Evolutionary conservation across 2,113 vertebrate species (phyloP), one percentile per base, ranked within the genome.

Genomic region (Miniopterus natalensis): DNA sequence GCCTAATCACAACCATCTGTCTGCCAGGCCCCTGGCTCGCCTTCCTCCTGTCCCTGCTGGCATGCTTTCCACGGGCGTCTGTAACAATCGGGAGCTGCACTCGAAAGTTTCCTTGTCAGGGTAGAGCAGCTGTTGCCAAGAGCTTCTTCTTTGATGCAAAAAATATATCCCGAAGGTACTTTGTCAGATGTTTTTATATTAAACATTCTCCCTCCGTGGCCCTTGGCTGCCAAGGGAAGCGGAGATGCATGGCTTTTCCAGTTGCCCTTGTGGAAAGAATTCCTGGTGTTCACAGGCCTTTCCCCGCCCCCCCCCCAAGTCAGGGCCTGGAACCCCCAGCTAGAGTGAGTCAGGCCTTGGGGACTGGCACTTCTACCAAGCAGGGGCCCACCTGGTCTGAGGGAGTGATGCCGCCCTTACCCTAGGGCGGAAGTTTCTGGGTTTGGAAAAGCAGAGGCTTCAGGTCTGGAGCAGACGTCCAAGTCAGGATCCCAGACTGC

Each of bases 151-250:
- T 98, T 97, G 97, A 98, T 98, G 97, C 96, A 98, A 97, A 98
- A 98, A 98, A 95, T 97, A 98, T 96, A 98, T 98, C 98, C 98
- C 97, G 98, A 97, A 98, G 98, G 98, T 97, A 96, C 98, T 98
- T 98, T 97, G 98, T 98, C 98, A 98, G 97, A 98, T 98, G 97
- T 98, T 98, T 98, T 98, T 96, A 96, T 95, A 98, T 97, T 95
- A 98, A 98, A 98, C 97, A 97, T 98, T 97, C 98, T 98, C 88
- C 95, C 91, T 97, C 96, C 85, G 0, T 96, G 78, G 90, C 92
- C 97, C 59, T 51, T 49, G 88, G 97, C 97, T 81, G 95, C 98
- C 97, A 96, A 0, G 96, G 97, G 98, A 97, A 98, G 96, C 87
- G 81, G 97, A 95, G 96, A 88, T 29, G 78, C 97, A 96, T 98